A percentile compares a stretch with the other conserved stretches of the same genome.
phyloP scores from a whole-genome alignment of 2,888 invertebrate genomes.

The Lacanobia oleracea region DNA sequence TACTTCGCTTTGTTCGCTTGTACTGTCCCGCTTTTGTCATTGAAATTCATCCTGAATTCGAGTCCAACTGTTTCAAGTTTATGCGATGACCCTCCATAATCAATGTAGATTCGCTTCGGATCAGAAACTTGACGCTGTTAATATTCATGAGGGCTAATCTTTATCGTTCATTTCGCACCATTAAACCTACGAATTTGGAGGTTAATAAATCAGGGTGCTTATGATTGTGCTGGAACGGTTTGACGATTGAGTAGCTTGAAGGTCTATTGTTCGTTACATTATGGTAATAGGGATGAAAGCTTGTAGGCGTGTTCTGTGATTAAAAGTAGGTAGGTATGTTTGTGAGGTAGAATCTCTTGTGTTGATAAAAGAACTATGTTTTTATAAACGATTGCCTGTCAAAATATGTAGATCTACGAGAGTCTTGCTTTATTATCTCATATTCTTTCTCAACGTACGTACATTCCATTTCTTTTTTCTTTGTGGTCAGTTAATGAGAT shows the following conservation, averaged over 20 bases:
- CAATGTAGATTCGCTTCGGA: slow-evolving; percentile 69
- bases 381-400: background rate
- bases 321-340: background rate
- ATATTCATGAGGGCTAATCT: slow-evolving; percentile 77
- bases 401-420: too few species aligned
- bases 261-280: slow-evolving; percentile 58
- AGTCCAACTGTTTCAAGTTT: slow-evolving; percentile 56
- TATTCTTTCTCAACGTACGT: too few species aligned
- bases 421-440: too few species aligned
- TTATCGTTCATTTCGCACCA: slow-evolving; percentile 81
- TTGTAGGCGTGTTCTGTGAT: slow-evolving; percentile 15
- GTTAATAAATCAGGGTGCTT: slow-evolving; percentile 77
- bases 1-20: slow-evolving; percentile 1
- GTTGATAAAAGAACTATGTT: background rate
- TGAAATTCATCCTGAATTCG: slow-evolving; percentile 49
- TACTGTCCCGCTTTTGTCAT: slow-evolving; percentile 38
- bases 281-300: slow-evolving; percentile 44
- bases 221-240: slow-evolving; percentile 64
- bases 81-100: slow-evolving; percentile 70
- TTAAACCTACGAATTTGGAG: slow-evolving; percentile 75
- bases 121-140: slow-evolving; percentile 72
- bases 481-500: background rate
- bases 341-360: background rate
- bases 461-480: background rate
- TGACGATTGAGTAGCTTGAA: slow-evolving; percentile 51